Base-by-base conservation (phyloP, 2,888 invertebrate species). In the Kuschelorhynchus macadamiae region DNA sequence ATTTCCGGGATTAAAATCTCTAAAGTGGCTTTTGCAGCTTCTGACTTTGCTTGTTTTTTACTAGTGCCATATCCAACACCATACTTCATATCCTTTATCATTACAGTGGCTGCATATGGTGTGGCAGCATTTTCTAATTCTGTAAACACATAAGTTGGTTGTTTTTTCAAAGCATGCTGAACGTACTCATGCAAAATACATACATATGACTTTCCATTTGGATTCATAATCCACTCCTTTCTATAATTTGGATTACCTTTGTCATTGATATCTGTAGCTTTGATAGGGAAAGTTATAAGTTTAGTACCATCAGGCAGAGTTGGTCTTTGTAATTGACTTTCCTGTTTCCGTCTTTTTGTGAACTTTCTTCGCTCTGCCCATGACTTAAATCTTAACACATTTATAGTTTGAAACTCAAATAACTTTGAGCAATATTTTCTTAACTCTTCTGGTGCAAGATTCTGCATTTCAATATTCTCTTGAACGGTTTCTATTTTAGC, bases 181-280 rank as follows among this genome's bases (percentile, higher is more conserved):
- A 97, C 95, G 84, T 97, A 98, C 84, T 99, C 98, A 84, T 99
- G 98, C 75, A 99, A 88, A 80, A 98, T 96, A 74, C 97, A 96
- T 7, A 98, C 93, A 82, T 93, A 94, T 79, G 96, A 95, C 85
- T 97, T 96, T 0, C 97, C 97, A 80, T 94, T 94, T 67, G 98
- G 97, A 86, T 98, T 98, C 92, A 98, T 93, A 71, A 97, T 94
- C 93, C 97, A 98, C 82, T 97, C 96, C 79, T 92, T 92, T 65
- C 88, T 89, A 20, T 86, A 85, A 57, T 77, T 78, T 33, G 72
- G 71, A 50, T 73, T 74, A 14, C 60, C n/a, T 47, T 70, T 70
- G n/a, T 71, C 70, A 16, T 11, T 56, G 25, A 36, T 70, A 12
- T 77, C 75, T 1, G 67, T 39, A 61, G 64, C 67, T 62, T 75